A percentile compares a stretch with the other conserved stretches of the same genome.
These are phyloP conservation scores for Arrhopalites spinosus DNA, from an alignment of 2,888 invertebrate genomes.

Conservation along the genomic window DNA sequence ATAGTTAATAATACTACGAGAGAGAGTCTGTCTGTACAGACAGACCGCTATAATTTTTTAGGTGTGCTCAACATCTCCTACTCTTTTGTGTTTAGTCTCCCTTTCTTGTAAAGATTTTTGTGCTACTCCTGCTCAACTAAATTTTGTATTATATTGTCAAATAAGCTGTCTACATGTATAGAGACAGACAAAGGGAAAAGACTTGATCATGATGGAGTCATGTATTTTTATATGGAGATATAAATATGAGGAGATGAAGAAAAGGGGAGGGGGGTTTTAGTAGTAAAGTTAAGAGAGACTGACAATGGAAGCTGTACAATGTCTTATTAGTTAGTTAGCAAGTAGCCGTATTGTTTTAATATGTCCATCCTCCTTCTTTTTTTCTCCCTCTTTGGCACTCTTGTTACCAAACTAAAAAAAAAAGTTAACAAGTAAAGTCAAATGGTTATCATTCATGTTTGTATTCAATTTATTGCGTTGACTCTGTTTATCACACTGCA, in stretches of 20 bases:
- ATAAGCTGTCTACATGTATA: not conserved
- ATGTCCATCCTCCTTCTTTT: not conserved
- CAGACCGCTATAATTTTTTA: slow-evolving; percentile 4
- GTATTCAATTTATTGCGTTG: slow-evolving; percentile 9
- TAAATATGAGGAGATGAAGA: too few species aligned
- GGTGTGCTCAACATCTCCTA: not conserved
- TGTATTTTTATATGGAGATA: too few species aligned
- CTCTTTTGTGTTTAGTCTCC: not conserved
- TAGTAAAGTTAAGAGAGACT: too few species aligned
- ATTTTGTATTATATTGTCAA: not conserved
- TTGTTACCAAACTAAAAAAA: not conserved
- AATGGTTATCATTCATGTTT: slow-evolving; percentile 10
- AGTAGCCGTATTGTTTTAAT: not conserved
- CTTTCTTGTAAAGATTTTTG: too few species aligned
- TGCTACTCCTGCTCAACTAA: not conserved
- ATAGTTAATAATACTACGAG: slow-evolving; percentile 9
- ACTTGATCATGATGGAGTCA: not conserved
- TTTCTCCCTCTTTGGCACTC: not conserved
- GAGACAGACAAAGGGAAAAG: not conserved
- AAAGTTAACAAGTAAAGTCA: not conserved
- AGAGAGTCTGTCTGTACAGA: slow-evolving; percentile 6
- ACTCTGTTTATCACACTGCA: slow-evolving; percentile 14
- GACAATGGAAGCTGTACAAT: not conserved
- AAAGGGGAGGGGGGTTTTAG: too few species aligned
- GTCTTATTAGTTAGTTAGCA: slow-evolving; percentile 1